These are phyloP conservation scores for Camponotus fellah DNA, from an alignment of 2,888 invertebrate species.

Conservation along the genomic window DNA sequence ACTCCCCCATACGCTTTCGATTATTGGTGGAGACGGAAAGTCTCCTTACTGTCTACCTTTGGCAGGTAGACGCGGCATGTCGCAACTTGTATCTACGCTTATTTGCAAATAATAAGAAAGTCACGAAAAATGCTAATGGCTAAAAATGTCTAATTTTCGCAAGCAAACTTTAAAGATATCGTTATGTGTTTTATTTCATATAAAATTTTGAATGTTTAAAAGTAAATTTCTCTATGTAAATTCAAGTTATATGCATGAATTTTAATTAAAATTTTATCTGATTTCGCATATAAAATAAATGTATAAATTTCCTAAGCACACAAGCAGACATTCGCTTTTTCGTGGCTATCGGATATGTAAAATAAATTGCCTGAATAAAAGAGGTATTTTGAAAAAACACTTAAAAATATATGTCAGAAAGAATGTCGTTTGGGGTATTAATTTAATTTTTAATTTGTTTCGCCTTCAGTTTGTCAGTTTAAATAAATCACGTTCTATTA, in stretches of 20 bases:
- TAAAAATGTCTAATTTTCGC: background rate
- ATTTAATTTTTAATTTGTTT: background rate
- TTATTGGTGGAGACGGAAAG: constrained; percentile 38
- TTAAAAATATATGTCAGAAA: too few species aligned
- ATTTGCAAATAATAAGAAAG: background rate
- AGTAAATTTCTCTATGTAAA: background rate
- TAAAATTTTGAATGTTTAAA: background rate
- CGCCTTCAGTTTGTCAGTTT: background rate
- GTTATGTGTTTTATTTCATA: background rate
- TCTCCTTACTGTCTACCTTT: constrained; percentile 23
- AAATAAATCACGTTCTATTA: background rate
- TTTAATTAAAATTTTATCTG: constrained; percentile 12
- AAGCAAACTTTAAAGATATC: background rate
- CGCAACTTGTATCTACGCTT: background rate
- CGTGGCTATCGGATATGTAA: background rate
- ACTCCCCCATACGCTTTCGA: constrained; percentile 66
- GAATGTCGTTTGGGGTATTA: background rate
- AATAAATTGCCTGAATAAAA: background rate
- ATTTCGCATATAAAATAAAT: background rate
- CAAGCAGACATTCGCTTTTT: background rate
- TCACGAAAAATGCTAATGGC: too few species aligned
- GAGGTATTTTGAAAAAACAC: background rate
- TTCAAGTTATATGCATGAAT: background rate
- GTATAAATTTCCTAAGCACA: background rate
- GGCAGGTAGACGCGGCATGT: background rate